These are phyloP conservation scores for Prolemur simus DNA, from an alignment of 2,113 vertebrate species.

Conservation along the genomic window DNA sequence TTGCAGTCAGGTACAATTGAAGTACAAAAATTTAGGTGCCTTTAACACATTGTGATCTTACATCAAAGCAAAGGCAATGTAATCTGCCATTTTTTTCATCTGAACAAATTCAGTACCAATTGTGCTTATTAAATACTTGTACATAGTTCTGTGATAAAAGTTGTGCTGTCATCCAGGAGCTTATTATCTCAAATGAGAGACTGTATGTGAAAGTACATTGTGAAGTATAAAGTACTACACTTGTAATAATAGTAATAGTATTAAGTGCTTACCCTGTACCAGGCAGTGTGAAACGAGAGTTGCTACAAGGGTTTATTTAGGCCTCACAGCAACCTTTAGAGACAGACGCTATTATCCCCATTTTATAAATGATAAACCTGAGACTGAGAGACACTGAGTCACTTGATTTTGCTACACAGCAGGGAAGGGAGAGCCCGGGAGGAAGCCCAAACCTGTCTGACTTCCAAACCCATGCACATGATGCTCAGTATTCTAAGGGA, in stretches of 20 bases:
- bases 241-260: conserved; percentile 9
- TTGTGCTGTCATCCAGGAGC: background rate
- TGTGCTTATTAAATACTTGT: conserved; percentile 39
- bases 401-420: background rate
- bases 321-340: background rate
- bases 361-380: background rate
- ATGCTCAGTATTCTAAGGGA: background rate
- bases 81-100: background rate
- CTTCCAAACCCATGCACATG: background rate
- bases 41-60: conserved; percentile 20
- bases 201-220: background rate
- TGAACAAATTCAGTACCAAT: background rate
- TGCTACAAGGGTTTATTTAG: background rate
- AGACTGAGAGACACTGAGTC: background rate
- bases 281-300: background rate
- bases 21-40: background rate
- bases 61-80: background rate
- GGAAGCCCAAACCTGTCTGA: background rate
- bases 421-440: background rate
- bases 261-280: background rate
- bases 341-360: background rate
- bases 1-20: conserved; percentile 34
- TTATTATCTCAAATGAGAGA: conserved; percentile 41
- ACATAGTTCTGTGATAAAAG: conserved; percentile 31
- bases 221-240: conserved; percentile 3